Evolutionary conservation across 2,113 vertebrate species (phyloP).

Genomic region (Orthochromis malagaraziensis): DNA sequence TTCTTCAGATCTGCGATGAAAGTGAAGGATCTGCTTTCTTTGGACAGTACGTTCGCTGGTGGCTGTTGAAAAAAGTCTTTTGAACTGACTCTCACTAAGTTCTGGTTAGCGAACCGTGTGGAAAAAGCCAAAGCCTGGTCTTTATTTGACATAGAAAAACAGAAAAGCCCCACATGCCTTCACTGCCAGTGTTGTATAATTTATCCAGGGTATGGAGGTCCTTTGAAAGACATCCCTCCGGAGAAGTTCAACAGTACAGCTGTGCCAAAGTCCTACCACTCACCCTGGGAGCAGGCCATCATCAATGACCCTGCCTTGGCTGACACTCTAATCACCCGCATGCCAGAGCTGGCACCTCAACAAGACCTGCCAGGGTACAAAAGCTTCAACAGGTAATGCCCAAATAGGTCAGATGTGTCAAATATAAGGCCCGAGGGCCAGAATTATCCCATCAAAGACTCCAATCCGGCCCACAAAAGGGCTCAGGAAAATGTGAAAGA

Average conservation of each 20-base stretch:
- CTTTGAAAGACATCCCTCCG: slow-evolving; percentile 87
- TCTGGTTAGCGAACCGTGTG: not conserved
- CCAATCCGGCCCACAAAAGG: not conserved
- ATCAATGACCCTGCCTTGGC: slow-evolving; percentile 77
- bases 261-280: slow-evolving; percentile 89
- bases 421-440: not conserved
- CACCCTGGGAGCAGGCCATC: slow-evolving; percentile 92
- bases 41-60: not conserved
- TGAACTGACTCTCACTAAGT: not conserved
- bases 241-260: slow-evolving; percentile 92
- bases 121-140: not conserved
- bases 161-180: not conserved
- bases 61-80: not conserved
- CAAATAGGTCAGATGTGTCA: not conserved
- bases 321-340: slow-evolving; percentile 71
- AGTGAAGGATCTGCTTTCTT: not conserved
- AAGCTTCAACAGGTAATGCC: slow-evolving; percentile 92
- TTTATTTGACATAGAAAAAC: not conserved
- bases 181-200: not conserved
- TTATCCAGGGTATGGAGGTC: slow-evolving; percentile 82
- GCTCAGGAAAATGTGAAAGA: not conserved
- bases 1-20: not conserved
- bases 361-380: slow-evolving; percentile 80
- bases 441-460: not conserved
- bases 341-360: slow-evolving; percentile 76